phyloP scores from a whole-genome alignment of 37 sponge, comb jelly and placozoan genomes.

The Chondrilla cf. caribensis region DNA sequence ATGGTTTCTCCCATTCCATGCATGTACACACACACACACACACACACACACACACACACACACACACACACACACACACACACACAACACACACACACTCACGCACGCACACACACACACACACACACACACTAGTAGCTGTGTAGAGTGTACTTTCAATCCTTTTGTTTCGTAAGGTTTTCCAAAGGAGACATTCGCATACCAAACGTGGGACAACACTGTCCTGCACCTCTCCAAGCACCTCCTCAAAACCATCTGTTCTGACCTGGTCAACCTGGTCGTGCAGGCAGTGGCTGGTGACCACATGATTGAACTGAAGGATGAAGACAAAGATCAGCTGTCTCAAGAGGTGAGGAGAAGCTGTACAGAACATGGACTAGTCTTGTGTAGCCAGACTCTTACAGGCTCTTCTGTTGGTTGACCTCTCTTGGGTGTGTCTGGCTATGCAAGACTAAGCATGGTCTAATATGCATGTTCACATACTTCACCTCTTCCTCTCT shows the following conservation, averaged over 20 bases:
- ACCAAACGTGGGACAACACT: constrained; percentile 27
- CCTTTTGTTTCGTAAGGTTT: background rate
- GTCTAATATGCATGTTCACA: too few relatives aligned
- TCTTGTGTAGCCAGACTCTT: background rate
- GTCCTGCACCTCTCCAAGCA: constrained; percentile 53
- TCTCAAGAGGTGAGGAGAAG: background rate
- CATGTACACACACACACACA: background rate
- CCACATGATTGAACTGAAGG: constrained; percentile 14
- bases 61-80: background rate
- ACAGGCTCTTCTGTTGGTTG: constrained; percentile 8
- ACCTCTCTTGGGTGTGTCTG: background rate
- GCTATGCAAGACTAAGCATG: too few relatives aligned
- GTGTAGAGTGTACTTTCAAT: constrained; percentile 2
- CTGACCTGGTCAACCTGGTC: constrained; percentile 49
- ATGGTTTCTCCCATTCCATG: too few relatives aligned
- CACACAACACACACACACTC: background rate
- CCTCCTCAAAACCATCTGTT: constrained; percentile 64
- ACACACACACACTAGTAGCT: background rate
- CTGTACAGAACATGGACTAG: background rate
- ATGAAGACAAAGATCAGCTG: background rate
- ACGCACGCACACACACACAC: background rate
- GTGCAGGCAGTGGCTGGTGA: constrained; percentile 48
- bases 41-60: constrained; percentile 1
- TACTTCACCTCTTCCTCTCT: background rate
- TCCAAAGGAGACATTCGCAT: background rate